These are phyloP conservation scores for Gadus macrocephalus DNA, from an alignment of 2,113 vertebrate genomes.

Conservation along the genomic window DNA sequence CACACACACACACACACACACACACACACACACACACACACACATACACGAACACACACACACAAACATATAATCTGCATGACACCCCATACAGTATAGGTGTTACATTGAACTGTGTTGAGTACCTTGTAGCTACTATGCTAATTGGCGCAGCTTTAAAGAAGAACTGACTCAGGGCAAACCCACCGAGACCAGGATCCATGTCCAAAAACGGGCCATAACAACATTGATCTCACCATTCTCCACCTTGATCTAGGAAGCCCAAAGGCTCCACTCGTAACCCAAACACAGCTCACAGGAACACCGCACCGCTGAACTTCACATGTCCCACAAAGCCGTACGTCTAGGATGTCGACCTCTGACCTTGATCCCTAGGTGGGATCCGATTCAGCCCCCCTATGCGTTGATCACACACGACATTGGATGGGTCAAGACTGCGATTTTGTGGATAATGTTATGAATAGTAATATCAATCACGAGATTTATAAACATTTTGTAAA, in stretches of 20 bases:
- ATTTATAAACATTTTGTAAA: no score
- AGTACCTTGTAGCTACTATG: slow-evolving; percentile 23
- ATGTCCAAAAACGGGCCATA: slow-evolving; percentile 38
- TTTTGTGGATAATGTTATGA: no score
- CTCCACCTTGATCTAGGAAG: slow-evolving; percentile 41
- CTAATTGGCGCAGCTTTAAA: slow-evolving; percentile 54
- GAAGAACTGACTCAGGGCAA: slow-evolving; percentile 41
- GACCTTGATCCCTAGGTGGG: slow-evolving; percentile 19
- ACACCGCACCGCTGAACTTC: slow-evolving; percentile 48
- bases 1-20: neutral
- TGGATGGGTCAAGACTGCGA: no score
- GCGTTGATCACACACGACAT: neutral
- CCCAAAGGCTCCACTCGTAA: slow-evolving; percentile 23
- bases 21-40: neutral
- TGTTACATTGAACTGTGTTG: slow-evolving; percentile 3
- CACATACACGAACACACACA: neutral
- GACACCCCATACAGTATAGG: neutral
- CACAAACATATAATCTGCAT: neutral
- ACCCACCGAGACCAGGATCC: slow-evolving; percentile 41
- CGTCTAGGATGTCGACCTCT: slow-evolving; percentile 29
- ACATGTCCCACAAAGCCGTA: slow-evolving; percentile 21
- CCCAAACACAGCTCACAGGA: slow-evolving; percentile 37
- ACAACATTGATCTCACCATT: slow-evolving; percentile 40
- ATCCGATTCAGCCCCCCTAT: neutral
- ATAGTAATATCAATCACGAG: no score